Base-by-base conservation (phyloP, 1,140 invertebrate species). In the Drosophila novamexicana region DNA sequence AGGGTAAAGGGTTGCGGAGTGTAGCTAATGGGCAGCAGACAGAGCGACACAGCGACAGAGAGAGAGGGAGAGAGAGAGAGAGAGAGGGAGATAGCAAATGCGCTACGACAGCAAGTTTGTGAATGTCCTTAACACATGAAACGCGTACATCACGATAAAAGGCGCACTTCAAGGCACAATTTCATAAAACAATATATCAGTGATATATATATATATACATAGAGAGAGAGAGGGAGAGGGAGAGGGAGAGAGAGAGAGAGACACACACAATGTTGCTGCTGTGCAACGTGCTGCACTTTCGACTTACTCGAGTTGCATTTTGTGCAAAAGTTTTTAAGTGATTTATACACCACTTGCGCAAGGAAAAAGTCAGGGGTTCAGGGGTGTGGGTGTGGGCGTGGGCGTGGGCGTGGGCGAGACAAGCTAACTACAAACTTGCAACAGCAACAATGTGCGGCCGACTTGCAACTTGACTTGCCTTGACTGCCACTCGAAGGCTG, bases 291-390 rank as follows among this genome's bases (percentile, higher is more conserved):
- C 62, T 83, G 73, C 77, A 82, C 70, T 82, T 82, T 82, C 71
- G 45, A 78, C 70, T 82, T 71, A 76, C 78, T 80, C 56, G 45
- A 72, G 67, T 64, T 76, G 78, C 72, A 80, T 76, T 80, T 80
- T 85, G 82, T 79, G 66, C 39, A 79, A 86, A 86, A 86, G 79
- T 83, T 88, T 81, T 80, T 80, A 88, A 88, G 83, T 88, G 83
- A 88, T 88, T 88, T 88, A 89, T 80, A 72, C 84, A 79, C 39
- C 83, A 86, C 83, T 82, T 70, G 77, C 58, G 64, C 82, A 88
- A 69, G 47, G 36, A 37, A 59, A 44, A 40, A 54, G 22, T 40
- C n/a, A 29, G 2, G 22, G n/a, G 50, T 8, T 3, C 7, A 2
- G 14, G n/a, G 32, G n/a, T 1, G 32, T 10, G 47, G 47, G 1